Conservation (phyloP, 2,113 vertebrate genomes). For the Nycticryphes semicollaris region DNA sequence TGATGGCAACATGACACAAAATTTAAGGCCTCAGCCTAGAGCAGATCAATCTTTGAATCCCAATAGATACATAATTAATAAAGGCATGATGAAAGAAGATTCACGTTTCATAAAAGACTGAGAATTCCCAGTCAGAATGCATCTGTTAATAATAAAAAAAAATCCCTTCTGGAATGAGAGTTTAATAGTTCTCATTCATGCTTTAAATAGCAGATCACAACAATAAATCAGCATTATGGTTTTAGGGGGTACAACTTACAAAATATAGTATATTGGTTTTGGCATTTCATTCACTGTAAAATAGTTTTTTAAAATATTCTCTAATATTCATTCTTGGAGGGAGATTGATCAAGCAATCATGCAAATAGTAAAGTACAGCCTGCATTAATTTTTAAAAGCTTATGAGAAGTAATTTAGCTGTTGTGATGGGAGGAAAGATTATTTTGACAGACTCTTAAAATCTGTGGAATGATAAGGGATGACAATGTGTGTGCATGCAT, state of each 20-base stretch:
- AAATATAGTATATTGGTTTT: constrained; percentile 61
- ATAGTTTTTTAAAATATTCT: neutral
- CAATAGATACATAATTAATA: constrained; percentile 30
- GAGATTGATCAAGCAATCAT: constrained; percentile 57
- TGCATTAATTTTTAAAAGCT: constrained; percentile 4
- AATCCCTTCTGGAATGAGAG: constrained; percentile 59
- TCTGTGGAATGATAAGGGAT: neutral
- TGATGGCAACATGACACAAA: constrained; percentile 28
- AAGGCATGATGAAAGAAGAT: constrained; percentile 38
- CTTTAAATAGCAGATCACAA: constrained; percentile 69
- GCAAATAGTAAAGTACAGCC: neutral
- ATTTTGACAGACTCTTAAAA: constrained; percentile 4
- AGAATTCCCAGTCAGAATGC: constrained; percentile 46
- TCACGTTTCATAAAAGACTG: constrained; percentile 44
- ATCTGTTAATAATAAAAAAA: constrained; percentile 75
- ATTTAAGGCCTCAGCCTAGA: neutral
- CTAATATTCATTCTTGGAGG: constrained; percentile 44
- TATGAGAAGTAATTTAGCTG: constrained; percentile 13
- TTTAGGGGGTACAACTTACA: constrained; percentile 49
- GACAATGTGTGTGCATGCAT: neutral
- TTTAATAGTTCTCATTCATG: constrained; percentile 66
- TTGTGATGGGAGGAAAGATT: neutral
- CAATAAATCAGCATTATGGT: constrained; percentile 69
- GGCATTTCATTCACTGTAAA: constrained; percentile 65
- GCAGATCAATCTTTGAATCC: neutral